Evolutionary conservation across 2,797 vertebrate species (phyloP).

Genomic region (Hyperoplus lanceolatus): DNA sequence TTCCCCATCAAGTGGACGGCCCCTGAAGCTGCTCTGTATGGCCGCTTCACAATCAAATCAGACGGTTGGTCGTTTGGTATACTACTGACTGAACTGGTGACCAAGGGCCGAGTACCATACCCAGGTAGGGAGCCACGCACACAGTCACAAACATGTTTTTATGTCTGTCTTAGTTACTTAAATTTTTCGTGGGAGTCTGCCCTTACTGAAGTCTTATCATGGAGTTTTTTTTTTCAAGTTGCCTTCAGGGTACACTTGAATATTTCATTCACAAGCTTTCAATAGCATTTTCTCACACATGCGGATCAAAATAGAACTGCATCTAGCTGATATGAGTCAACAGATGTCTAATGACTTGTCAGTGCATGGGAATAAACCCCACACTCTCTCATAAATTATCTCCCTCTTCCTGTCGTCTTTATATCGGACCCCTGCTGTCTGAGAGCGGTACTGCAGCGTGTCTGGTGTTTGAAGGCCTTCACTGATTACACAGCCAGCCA

Average conservation of each 20-base stretch:
- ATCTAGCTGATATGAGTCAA: constrained; percentile 39
- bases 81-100: constrained; percentile 96
- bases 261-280: constrained; percentile 8
- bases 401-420: not conserved
- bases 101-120: constrained; percentile 97
- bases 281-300: constrained; percentile 30
- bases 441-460: constrained; percentile 31
- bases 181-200: not conserved
- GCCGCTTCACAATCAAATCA: constrained; percentile 98
- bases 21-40: constrained; percentile 95
- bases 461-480: constrained; percentile 35
- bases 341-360: constrained; percentile 50
- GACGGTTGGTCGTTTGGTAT: constrained; percentile 99
- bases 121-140: constrained; percentile 85
- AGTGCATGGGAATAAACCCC: constrained; percentile 47
- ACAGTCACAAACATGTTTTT: not conserved
- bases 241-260: not conserved
- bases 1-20: constrained; percentile 99
- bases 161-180: not conserved
- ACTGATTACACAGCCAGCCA: constrained; percentile 70
- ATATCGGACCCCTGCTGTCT: constrained; percentile 63
- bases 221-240: not conserved
- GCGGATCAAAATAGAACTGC: constrained; percentile 41
- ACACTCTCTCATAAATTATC: not conserved
- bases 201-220: not conserved